Base-by-base conservation (phyloP, 1,140 invertebrate species). In the Lepidotrigona ventralis region DNA sequence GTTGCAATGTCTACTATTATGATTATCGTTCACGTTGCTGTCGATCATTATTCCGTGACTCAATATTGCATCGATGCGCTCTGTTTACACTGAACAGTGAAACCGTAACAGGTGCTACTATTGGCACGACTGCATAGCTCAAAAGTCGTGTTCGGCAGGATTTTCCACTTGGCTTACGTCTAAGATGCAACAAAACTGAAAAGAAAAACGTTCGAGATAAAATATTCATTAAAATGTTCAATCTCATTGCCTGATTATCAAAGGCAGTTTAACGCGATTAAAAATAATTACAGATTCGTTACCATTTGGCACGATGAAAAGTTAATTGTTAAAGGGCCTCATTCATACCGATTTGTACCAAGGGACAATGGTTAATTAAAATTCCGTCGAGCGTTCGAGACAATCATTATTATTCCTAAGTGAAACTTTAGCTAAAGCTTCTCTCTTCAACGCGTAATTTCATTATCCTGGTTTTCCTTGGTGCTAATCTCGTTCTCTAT, bases 391-490 rank as follows among this genome's bases (percentile, higher is more conserved):
- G 8, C 1, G 1, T 53, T 29, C 2, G 11, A 26, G 19, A 23
- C 26, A 29, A 39, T 11, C n/a, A 54, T 54, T 26, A 9, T 54
- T 2, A 0, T 15, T 29, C 39, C 21, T 21, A 2, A 33, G 33
- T 6, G 0, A 56, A 60, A 60, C 14, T 8, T n/a, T 19, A n/a
- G 9, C 8, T 21, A 51, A n/a, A 69, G 17, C 14, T 29, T 85
- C 84, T 83, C 70, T 29, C 63, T 46, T 46, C 63, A n/a, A 17
- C 71, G n/a, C 71, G 70, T 54, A 77, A 85, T 87, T 70, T 54
- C 71, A 78, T 87, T 87, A 87, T 75, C 82, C 86, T 70, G 64
- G 86, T 84, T 88, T 83, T 85, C 87, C 87, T 88, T 88, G 87
- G 79, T 72, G 83, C 73, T 81, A 76, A 85, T 88, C 84, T 73